phyloP scores from a whole-genome alignment of 2,797 vertebrate genomes.

The Cygnus olor region DNA sequence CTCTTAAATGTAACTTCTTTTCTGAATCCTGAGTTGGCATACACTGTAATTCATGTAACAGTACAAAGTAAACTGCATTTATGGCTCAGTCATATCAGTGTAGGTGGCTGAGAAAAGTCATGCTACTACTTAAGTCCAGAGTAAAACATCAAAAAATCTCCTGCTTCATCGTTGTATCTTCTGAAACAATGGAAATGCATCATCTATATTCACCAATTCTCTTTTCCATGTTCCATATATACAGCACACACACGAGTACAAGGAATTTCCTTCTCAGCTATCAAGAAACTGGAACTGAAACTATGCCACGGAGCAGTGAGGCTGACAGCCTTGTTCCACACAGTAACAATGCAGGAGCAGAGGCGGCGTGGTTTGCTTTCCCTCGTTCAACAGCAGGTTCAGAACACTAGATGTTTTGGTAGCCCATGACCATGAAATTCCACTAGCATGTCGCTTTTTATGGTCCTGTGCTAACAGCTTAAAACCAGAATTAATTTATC shows the following conservation, averaged over 20 bases:
- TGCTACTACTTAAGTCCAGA: background rate
- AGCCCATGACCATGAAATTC: background rate
- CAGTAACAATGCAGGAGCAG: background rate
- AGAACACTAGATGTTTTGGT: background rate
- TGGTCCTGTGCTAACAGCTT: background rate
- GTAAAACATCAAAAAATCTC: background rate
- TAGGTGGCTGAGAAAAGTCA: background rate
- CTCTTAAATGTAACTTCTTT: background rate
- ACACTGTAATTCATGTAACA: background rate
- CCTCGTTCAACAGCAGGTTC: background rate
- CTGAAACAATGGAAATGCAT: background rate
- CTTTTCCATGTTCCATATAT: background rate
- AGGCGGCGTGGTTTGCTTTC: background rate
- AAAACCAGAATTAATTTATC: background rate
- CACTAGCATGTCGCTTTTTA: background rate
- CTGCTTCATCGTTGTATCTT: background rate
- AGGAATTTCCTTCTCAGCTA: background rate
- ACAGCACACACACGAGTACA: background rate
- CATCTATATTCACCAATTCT: background rate
- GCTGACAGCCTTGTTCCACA: background rate
- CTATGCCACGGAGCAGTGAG: background rate
- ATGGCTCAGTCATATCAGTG: background rate
- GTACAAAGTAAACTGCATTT: background rate
- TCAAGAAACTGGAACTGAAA: background rate
- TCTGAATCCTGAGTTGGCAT: background rate